Evolutionary conservation across 2,113 vertebrate genomes (phyloP), one percentile per base, ranked within the genome.

Genomic region (Sinocyclocheilus anshuiensis): DNA sequence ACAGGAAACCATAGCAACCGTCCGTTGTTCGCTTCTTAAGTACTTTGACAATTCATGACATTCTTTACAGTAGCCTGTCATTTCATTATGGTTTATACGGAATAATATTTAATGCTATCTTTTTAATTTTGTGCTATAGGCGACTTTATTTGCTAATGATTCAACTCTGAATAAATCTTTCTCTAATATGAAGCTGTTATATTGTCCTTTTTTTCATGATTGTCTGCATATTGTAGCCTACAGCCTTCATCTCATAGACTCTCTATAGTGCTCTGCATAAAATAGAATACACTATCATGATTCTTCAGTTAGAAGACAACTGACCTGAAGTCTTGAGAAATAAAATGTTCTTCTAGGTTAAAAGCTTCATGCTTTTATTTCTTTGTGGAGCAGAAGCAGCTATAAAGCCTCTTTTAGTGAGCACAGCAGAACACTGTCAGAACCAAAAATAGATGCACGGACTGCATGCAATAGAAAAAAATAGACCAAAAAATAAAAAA

Each of bases 361-460:
- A 39, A 72, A 72, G 18, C 69, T 72, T 48, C 9, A 69, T 69
- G 69, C 0, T 72, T 72, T 72, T 72, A 72, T n/a, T 74, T 74
- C 10, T 12, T 74, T 42, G 9, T 42, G 36, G 18, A 36, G 26
- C 26, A 36, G 29, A 42, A 22, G 20, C n/a, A 42, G 39, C 10
- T 45, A 42, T 72, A 74, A 69, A 69, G 29, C 29, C 15, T 69
- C 15, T 69, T 13, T 65, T 65, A 26, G 16, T 18, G 33, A 42
- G 33, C 33, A 22, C 18, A 39, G 16, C 45, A 61, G 57, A 61
- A 63, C 6, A 61, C 22, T 1, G 2, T 7, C 0, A 63, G 12
- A 79, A 36, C 15, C 77, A 59, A 78, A 78, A 59, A 36, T 78
- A 59, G 8, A 78, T 16, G 29, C 29, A 33, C 29, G 29, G 29